These are phyloP conservation scores for Schlechtendalia chinensis DNA, from an alignment of 1,140 invertebrate species.

Conservation along the genomic window DNA sequence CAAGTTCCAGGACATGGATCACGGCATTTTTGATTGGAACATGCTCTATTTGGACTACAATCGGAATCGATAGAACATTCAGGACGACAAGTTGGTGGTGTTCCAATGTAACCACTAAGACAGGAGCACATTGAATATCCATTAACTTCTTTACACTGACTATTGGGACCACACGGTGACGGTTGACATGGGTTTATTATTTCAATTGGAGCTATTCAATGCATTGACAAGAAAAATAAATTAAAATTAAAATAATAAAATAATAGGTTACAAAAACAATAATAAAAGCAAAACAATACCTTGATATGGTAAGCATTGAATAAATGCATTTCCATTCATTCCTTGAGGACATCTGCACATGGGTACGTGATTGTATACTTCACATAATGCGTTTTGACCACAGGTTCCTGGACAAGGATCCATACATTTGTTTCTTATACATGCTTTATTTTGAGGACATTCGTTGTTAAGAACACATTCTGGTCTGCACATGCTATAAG, in stretches of 20 bases:
- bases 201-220: constrained; percentile 54
- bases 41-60: constrained; percentile 67
- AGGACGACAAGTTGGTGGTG: constrained; percentile 70
- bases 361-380: constrained; percentile 59
- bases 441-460: constrained; percentile 58
- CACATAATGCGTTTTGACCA: constrained; percentile 60
- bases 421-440: constrained; percentile 59
- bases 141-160: constrained; percentile 69
- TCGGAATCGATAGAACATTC: constrained; percentile 75
- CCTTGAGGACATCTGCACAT: constrained; percentile 59
- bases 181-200: constrained; percentile 63
- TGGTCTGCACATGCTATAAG: constrained; percentile 58
- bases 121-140: constrained; percentile 75
- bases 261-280: not conserved
- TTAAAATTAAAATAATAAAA: constrained; percentile 17
- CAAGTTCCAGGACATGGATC: constrained; percentile 77
- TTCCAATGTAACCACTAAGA: constrained; percentile 67
- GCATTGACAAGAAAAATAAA: constrained; percentile 13
- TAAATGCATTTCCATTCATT: constrained; percentile 59
- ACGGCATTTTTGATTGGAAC: constrained; percentile 73
- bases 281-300: constrained; percentile 58
- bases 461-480: constrained; percentile 61
- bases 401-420: constrained; percentile 61
- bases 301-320: constrained; percentile 55
- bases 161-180: constrained; percentile 75